A percentile compares a stretch with the other conserved stretches of the same genome.
Evolutionary conservation across 1,140 invertebrate species (phyloP).

Genomic region (Phortica variegata): DNA sequence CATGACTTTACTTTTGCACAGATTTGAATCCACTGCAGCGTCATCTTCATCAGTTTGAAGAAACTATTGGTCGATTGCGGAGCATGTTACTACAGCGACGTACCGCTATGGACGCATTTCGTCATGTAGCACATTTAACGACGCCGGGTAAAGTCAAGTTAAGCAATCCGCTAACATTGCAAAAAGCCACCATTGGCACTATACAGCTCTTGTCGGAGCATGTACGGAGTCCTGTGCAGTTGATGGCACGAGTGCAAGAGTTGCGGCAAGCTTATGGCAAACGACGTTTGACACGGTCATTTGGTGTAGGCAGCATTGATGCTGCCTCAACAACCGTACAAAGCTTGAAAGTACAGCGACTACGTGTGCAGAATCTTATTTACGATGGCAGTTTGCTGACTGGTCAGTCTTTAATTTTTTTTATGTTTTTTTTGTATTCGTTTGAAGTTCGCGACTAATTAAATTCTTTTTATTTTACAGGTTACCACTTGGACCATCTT

Average conservation of each 20-base stretch:
- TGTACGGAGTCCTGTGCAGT: conserved; percentile 31
- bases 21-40: conserved; percentile 33
- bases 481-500: conserved; percentile 19
- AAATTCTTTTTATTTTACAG: conserved; percentile 1
- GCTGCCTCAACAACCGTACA: conserved; percentile 7
- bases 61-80: conserved; percentile 26
- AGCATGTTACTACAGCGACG: conserved; percentile 32
- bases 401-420: conserved; percentile 15
- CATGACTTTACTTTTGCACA: neutral
- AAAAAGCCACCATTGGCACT: conserved; percentile 13
- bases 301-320: conserved; percentile 24
- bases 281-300: conserved; percentile 16
- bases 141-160: neutral
- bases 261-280: conserved; percentile 14
- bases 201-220: conserved; percentile 20
- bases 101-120: conserved; percentile 19
- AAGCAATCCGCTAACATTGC: conserved; percentile 16
- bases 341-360: conserved; percentile 17
- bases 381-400: conserved; percentile 33
- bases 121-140: conserved; percentile 1
- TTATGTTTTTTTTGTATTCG: too few relatives aligned
- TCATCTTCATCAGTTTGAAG: conserved; percentile 44
- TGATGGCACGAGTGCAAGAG: conserved; percentile 23
- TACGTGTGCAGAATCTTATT: conserved; percentile 38
- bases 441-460: neutral